A percentile compares a stretch with the other conserved stretches of the same genome.
These are phyloP conservation scores for Drosophila trapezifrons DNA, from an alignment of 1,140 invertebrate genomes.

Conservation along the genomic window DNA sequence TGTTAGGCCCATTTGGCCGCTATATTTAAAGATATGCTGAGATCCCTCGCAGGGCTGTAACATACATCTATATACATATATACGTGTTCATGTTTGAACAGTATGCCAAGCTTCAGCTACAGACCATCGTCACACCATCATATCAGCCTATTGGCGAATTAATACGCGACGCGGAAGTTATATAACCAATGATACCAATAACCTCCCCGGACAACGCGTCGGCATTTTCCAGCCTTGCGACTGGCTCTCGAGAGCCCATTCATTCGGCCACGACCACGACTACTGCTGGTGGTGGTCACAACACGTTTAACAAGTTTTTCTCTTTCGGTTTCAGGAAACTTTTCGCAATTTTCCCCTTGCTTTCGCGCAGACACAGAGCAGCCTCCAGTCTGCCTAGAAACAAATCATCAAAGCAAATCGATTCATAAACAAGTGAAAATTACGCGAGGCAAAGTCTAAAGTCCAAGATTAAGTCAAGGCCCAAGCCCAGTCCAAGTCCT, in stretches of 20 bases:
- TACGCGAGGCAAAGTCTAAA: constrained; percentile 18
- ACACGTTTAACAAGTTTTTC: constrained; percentile 79
- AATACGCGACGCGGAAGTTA: constrained; percentile 74
- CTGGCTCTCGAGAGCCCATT: background rate
- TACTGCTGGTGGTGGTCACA: constrained; percentile 41
- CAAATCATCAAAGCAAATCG: constrained; percentile 37
- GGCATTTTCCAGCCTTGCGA: constrained; percentile 59
- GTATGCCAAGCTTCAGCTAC: constrained; percentile 23
- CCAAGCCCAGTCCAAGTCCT: background rate
- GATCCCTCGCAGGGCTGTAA: too few species aligned
- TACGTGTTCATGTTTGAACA: too few species aligned
- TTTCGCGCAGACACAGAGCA: constrained; percentile 42
- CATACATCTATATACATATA: too few species aligned
- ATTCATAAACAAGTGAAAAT: constrained; percentile 50
- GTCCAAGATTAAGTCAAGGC: constrained; percentile 2
- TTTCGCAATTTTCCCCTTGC: constrained; percentile 67
- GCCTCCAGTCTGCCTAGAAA: constrained; percentile 28
- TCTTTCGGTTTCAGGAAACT: constrained; percentile 73
- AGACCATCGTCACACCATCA: constrained; percentile 59
- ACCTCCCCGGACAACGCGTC: constrained; percentile 19
- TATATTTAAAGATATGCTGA: too few species aligned
- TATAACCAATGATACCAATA: constrained; percentile 64
- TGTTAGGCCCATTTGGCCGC: too few species aligned
- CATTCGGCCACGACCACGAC: constrained; percentile 31
- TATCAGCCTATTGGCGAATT: constrained; percentile 49